Evolutionary conservation across 2,113 vertebrate species (phyloP).

Genomic region (Pyrgilauda ruficollis): DNA sequence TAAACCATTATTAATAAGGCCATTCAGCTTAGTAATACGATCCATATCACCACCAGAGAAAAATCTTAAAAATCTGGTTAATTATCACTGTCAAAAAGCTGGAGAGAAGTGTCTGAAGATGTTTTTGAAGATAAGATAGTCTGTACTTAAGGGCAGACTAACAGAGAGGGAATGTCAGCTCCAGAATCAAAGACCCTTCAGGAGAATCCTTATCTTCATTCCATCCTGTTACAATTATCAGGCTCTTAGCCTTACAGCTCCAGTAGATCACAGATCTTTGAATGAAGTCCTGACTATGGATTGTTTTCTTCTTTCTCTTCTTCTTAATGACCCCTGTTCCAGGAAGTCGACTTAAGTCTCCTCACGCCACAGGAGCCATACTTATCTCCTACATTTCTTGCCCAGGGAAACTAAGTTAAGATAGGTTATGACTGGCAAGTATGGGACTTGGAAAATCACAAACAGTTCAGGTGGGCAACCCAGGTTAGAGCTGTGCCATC

Average conservation of each 20-base stretch:
- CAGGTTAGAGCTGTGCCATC: not conserved
- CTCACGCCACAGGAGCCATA: not conserved
- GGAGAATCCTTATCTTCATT: not conserved
- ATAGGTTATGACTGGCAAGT: not conserved
- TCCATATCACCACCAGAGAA: not conserved
- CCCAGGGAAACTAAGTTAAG: not conserved
- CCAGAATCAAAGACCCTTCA: slow-evolving; percentile 11
- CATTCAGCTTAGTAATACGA: not conserved
- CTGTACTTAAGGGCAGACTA: not conserved
- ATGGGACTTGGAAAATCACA: not conserved
- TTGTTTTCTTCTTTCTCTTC: rapidly evolving
- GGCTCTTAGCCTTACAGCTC: not conserved
- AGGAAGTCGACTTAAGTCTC: not conserved
- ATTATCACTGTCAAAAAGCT: not conserved
- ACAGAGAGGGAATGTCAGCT: not conserved
- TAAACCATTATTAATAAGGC: not conserved
- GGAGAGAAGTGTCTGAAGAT: not conserved
- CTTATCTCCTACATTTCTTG: not conserved
- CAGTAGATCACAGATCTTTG: not conserved
- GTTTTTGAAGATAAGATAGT: not conserved
- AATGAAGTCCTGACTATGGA: not conserved
- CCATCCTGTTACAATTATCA: not conserved
- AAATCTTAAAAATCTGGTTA: slow-evolving; percentile 14
- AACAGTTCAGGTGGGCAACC: not conserved
- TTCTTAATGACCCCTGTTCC: not conserved